A percentile compares a stretch with the other conserved stretches of the same genome.
Evolutionary conservation across 2,113 vertebrate species (phyloP).

Genomic region (Cyprinodon tularosa): DNA sequence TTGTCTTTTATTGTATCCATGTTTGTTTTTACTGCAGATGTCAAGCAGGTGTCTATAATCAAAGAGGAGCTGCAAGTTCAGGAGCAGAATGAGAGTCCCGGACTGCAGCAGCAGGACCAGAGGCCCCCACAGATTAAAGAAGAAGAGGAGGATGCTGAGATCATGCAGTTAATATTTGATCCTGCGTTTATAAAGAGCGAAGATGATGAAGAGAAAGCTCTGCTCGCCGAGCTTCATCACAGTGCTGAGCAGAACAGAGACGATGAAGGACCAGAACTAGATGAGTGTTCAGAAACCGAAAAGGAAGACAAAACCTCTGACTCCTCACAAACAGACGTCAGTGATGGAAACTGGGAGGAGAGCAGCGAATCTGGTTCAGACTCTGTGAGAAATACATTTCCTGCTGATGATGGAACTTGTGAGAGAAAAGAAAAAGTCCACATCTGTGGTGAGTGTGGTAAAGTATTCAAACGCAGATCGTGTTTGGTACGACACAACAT

Average conservation of each 20-base stretch:
- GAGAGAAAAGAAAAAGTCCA: neutral
- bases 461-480: slow-evolving; percentile 38
- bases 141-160: slow-evolving; percentile 19
- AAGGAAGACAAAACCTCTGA: neutral
- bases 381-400: neutral
- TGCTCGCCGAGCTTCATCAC: slow-evolving; percentile 1
- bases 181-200: slow-evolving; percentile 14
- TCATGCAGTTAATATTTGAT: neutral
- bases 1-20: neutral
- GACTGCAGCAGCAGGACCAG: neutral
- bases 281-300: neutral
- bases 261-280: neutral
- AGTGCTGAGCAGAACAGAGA: neutral
- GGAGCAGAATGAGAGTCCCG: neutral
- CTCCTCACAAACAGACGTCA: slow-evolving; percentile 1
- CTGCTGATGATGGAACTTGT: neutral
- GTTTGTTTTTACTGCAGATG: neutral
- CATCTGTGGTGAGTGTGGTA: slow-evolving; percentile 35
- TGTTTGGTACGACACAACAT: slow-evolving; percentile 12
- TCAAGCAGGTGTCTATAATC: neutral
- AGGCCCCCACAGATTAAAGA: slow-evolving; percentile 26
- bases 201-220: slow-evolving; percentile 26
- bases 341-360: slow-evolving; percentile 28
- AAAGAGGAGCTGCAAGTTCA: neutral
- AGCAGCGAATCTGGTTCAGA: neutral